A percentile compares a stretch with the other conserved stretches of the same genome.
These are phyloP conservation scores for Sebastes vulpes DNA, from an alignment of 2,797 vertebrate species.

Conservation along the genomic window DNA sequence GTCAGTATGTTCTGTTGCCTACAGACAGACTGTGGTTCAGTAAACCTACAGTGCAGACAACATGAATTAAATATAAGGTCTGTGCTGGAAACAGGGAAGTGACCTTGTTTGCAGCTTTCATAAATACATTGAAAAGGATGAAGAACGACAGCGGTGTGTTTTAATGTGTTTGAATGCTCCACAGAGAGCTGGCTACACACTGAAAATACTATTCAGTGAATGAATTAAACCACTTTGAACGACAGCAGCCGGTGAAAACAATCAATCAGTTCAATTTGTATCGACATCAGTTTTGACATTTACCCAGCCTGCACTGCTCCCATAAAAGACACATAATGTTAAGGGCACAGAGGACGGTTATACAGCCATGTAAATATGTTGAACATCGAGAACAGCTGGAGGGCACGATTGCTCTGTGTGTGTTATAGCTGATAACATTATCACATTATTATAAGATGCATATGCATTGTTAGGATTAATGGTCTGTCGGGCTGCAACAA, in stretches of 20 bases:
- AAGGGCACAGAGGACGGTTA: neutral
- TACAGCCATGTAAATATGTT: neutral
- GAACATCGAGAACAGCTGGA: neutral
- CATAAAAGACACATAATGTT: neutral
- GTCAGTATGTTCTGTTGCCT: neutral
- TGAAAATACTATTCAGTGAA: neutral
- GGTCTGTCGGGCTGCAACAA: neutral
- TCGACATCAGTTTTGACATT: neutral
- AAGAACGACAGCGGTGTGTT: neutral
- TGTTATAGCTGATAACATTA: neutral
- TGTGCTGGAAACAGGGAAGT: neutral
- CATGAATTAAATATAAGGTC: neutral
- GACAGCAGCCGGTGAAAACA: neutral
- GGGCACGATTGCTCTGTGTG: neutral
- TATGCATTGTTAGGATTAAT: neutral
- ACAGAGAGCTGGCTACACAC: neutral
- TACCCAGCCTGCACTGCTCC: neutral
- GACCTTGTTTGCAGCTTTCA: neutral
- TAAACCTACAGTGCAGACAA: neutral
- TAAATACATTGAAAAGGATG: neutral
- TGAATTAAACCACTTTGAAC: neutral
- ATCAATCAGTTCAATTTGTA: neutral
- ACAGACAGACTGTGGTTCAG: neutral
- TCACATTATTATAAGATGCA: neutral
- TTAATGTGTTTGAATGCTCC: neutral